Evolutionary conservation across 2,888 invertebrate genomes (phyloP).

Genomic region (Helobdella robusta): DNA sequence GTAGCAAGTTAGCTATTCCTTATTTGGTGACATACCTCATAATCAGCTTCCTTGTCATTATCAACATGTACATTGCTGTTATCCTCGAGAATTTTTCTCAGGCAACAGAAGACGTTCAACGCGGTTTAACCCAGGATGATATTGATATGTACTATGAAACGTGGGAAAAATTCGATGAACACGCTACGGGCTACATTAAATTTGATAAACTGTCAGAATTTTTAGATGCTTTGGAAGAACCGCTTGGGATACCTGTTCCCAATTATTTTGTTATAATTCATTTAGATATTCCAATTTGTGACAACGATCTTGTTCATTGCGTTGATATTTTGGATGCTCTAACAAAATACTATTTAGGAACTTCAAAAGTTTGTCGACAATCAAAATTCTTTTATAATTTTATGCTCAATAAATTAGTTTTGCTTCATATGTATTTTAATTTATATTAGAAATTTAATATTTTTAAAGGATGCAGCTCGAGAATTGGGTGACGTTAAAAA

Average conservation of each 20-base stretch:
- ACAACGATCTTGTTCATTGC: constrained; percentile 89
- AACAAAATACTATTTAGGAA: constrained; percentile 96
- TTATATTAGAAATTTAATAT: not conserved
- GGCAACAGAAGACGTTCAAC: constrained; percentile 85
- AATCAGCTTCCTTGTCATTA: constrained; percentile 94
- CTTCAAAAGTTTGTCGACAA: constrained; percentile 63
- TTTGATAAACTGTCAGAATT: constrained; percentile 85
- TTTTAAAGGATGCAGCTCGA: constrained; percentile 45
- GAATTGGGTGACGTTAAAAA: constrained; percentile 32
- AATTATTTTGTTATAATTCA: constrained; percentile 97
- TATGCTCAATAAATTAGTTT: too few relatives aligned
- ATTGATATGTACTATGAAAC: constrained; percentile 99
- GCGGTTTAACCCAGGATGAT: constrained; percentile 82
- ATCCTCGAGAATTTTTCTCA: constrained; percentile 97
- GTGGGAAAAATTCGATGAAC: constrained; percentile 97
- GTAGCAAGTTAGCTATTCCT: constrained; percentile 63
- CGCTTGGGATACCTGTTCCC: constrained; percentile 87
- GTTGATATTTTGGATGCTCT: constrained; percentile 95
- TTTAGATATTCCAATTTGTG: constrained; percentile 97
- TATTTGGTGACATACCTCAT: constrained; percentile 90
- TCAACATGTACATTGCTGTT: constrained; percentile 99
- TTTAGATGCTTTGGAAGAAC: constrained; percentile 88
- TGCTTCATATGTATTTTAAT: not conserved
- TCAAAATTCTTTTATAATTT: not conserved
- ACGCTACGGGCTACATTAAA: constrained; percentile 82